Base-by-base conservation (phyloP, 2,888 invertebrate genomes). In the Choristoneura rosaceana region DNA sequence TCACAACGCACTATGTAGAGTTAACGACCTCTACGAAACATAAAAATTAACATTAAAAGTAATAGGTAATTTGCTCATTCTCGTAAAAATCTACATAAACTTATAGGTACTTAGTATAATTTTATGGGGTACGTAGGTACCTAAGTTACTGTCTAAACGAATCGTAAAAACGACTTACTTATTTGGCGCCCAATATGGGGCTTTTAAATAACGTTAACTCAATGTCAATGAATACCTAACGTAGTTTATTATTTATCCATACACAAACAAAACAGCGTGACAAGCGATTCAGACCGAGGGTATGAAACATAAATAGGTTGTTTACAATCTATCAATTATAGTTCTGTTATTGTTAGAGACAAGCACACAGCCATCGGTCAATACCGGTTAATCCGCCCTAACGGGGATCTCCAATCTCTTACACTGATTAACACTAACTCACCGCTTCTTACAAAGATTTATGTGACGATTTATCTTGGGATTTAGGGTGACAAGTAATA, bases 171-270 rank as follows among this genome's bases (percentile, higher is more conserved):
- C 17, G 3, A 38, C 41, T 12, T 4, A 38, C 41, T 43, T 4
- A 52, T 74, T 75, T 83, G 85, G 84, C 86, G 82, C 83, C 85
- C 85, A 81, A 75, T 79, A 71, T 80, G 85, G 82, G 82, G 50
- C 76, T 38, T n/a, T 47, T 5, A 52, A 50, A 50, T 15, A 52
- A 52, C 15, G 17, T 15, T 1, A 15, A 52, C 14, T 17, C n/a
- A 17, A 17, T 9, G 52, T 52, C 2, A 17, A 17, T 2, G 2
- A 8, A 52, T 9, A 9, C 8, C 25, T 25, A 25, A 25, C 2
- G 25, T 2, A 7, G 8, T 52, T 9, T 17, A 52, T 52, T 2
- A 9, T 17, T 50, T 52, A 38, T 38, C 14, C 17, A 52, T n/a
- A 3, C 52, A 41, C 61, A 55, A 52, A 34, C 5, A 50, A 14